Percentiles rank a stretch among this genome's conserved stretches.
These are phyloP conservation scores for Nephrotoma guestfalica DNA, from an alignment of 2,888 invertebrate species.

Conservation along the genomic window DNA sequence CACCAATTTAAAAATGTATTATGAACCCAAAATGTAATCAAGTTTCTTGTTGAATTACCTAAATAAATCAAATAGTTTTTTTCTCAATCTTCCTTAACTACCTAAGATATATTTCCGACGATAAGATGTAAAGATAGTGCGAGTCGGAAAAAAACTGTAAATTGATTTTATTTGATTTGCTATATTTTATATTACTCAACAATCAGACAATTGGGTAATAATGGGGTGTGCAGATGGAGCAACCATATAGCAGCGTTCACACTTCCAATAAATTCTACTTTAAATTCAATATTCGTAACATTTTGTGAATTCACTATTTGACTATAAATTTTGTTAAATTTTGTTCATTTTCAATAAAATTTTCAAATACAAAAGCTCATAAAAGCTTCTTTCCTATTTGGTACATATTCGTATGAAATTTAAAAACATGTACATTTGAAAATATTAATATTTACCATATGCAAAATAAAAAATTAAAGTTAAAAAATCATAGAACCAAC, in stretches of 20 bases:
- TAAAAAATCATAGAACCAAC: background rate
- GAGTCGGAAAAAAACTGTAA: background rate
- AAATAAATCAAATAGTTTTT: background rate
- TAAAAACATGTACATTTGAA: background rate
- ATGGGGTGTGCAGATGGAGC: background rate
- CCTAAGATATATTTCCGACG: background rate
- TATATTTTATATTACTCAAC: background rate
- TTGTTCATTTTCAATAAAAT: background rate
- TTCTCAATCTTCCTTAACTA: background rate
- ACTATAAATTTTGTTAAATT: background rate
- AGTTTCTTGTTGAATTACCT: background rate
- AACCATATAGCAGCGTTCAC: background rate
- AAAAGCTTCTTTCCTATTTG: background rate
- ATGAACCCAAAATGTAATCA: background rate
- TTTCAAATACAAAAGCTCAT: background rate
- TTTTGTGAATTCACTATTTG: background rate
- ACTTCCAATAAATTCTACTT: background rate
- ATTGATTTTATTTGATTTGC: background rate
- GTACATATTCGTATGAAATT: background rate
- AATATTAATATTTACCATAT: background rate
- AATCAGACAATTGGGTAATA: background rate
- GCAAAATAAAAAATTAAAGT: background rate
- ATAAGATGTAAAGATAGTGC: background rate
- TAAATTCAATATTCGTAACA: background rate
- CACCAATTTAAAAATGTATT: too few relatives aligned